Evolutionary conservation across 2,888 invertebrate genomes (phyloP).

Genomic region (Morpho helenor): DNA sequence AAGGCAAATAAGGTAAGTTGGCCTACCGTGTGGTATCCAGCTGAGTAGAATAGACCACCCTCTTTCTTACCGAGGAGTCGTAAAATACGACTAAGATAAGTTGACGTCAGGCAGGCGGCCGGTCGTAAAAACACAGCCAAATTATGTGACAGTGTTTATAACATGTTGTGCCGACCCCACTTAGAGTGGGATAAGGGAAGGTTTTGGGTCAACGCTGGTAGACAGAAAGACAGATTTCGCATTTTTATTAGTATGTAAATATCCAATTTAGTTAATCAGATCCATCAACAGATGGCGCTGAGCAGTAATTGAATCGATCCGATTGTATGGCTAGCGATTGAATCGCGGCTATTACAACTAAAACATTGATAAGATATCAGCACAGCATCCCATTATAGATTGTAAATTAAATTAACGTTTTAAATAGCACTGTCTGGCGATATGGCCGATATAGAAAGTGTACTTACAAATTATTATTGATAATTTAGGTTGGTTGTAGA

Average conservation of each 20-base stretch:
- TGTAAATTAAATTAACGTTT: constrained; percentile 18
- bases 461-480: neutral
- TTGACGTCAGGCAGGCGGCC: too few species aligned
- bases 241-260: neutral
- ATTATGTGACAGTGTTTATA: too few species aligned
- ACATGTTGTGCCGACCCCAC: too few species aligned
- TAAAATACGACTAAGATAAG: too few species aligned
- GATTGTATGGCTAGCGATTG: constrained; percentile 6
- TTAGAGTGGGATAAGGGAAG: too few species aligned
- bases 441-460: neutral
- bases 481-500: too few species aligned
- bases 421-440: constrained; percentile 12
- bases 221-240: neutral
- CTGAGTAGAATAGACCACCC: too few species aligned
- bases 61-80: too few species aligned
- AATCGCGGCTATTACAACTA: constrained; percentile 6
- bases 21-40: too few species aligned
- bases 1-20: too few species aligned
- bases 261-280: neutral
- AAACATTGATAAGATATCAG: constrained; percentile 10
- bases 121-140: too few species aligned
- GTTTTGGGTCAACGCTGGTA: too few species aligned
- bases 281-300: constrained; percentile 7
- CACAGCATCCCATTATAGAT: constrained; percentile 15
- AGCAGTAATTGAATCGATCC: constrained; percentile 8